Conservation (phyloP, 1,140 invertebrate genomes). For the Chrysomallon squamiferum region DNA sequence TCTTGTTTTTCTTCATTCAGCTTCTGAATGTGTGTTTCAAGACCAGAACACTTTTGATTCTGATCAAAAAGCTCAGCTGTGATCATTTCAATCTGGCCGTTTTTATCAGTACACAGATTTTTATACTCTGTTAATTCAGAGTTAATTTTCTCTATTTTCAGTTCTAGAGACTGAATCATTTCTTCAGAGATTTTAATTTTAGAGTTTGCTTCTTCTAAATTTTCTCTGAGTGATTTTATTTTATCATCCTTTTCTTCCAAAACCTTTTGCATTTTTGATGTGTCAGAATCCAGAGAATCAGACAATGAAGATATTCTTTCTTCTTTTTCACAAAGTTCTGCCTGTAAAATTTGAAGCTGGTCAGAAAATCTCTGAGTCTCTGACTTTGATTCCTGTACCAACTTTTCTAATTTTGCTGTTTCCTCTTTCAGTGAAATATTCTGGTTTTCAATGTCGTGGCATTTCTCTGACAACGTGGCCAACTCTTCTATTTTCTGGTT, state of each 20-base stretch:
- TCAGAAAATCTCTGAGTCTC: slow-evolving; percentile 2
- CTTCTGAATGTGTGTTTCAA: slow-evolving; percentile 15
- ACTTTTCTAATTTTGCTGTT: no score
- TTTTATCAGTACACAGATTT: slow-evolving; percentile 2
- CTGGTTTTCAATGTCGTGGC: no score
- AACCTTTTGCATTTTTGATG: slow-evolving; percentile 7
- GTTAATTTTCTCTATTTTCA: background rate
- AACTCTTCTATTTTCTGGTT: slow-evolving; percentile 9
- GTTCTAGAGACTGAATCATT: slow-evolving; percentile 2
- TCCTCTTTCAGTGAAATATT: no score
- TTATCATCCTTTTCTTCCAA: slow-evolving; percentile 18
- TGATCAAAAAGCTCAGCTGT: slow-evolving; percentile 20
- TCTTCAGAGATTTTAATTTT: background rate
- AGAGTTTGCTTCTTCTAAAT: slow-evolving; percentile 1
- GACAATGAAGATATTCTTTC: slow-evolving; percentile 1
- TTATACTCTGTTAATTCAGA: background rate
- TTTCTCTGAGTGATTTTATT: slow-evolving; percentile 5
- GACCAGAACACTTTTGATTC: slow-evolving; percentile 3
- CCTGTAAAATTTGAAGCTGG: slow-evolving; percentile 6
- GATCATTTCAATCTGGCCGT: slow-evolving; percentile 13
- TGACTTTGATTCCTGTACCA: background rate
- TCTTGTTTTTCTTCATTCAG: slow-evolving; percentile 13
- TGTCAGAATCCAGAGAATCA: slow-evolving; percentile 6
- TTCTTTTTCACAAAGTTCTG: slow-evolving; percentile 12
- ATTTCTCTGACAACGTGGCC: background rate